phyloP scores from a whole-genome alignment of 2,888 invertebrate species.

The Catocala sponsa region DNA sequence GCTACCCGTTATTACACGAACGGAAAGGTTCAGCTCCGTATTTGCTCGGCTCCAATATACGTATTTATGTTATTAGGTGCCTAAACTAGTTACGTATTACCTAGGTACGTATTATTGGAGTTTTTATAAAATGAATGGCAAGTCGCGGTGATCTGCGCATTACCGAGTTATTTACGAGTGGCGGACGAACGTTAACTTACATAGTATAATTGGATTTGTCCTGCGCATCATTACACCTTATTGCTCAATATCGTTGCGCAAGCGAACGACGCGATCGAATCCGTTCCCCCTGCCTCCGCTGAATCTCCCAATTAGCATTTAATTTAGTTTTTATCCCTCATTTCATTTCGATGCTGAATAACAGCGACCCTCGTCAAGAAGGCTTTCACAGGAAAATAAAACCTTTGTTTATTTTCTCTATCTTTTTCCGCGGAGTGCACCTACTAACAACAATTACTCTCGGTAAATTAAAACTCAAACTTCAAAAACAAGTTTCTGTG shows the following conservation, averaged over 20 bases:
- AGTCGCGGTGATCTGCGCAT: conserved; percentile 21
- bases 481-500: conserved; percentile 69
- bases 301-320: conserved; percentile 82
- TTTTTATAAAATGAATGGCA: conserved; percentile 34
- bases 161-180: conserved; percentile 35
- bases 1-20: conserved; percentile 77
- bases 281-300: conserved; percentile 60
- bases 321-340: conserved; percentile 82
- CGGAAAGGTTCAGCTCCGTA: conserved; percentile 71
- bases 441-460: conserved; percentile 73
- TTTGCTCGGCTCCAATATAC: conserved; percentile 61
- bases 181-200: conserved; percentile 42
- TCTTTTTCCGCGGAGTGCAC: conserved; percentile 69
- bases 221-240: conserved; percentile 69
- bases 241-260: conserved; percentile 66
- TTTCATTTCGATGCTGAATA: conserved; percentile 79
- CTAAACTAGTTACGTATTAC: conserved; percentile 52
- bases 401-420: conserved; percentile 79
- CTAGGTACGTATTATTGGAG: conserved; percentile 26
- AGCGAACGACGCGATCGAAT: conserved; percentile 63
- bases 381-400: conserved; percentile 76
- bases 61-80: conserved; percentile 65
- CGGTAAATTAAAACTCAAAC: conserved; percentile 73
- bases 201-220: conserved; percentile 63
- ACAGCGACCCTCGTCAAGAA: conserved; percentile 79